These are phyloP conservation scores for Drosophila picticornis DNA, from an alignment of 2,888 invertebrate species.

Conservation along the genomic window DNA sequence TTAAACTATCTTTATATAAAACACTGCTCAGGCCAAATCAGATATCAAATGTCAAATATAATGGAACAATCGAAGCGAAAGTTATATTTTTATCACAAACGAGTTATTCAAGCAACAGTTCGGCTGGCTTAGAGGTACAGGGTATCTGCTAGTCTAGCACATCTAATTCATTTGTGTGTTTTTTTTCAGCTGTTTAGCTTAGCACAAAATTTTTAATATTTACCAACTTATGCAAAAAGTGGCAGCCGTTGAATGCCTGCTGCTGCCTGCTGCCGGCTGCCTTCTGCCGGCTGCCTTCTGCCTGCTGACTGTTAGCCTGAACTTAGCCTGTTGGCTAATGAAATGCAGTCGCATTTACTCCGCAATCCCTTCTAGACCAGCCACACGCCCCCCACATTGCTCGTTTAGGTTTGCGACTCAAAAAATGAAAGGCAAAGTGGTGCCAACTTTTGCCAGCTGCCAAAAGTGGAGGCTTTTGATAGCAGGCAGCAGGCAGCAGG, in stretches of 20 bases:
- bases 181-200: conserved; percentile 46
- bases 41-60: not conserved
- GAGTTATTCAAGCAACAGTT: not conserved
- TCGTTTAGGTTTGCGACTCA: conserved; percentile 16
- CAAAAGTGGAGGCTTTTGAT: conserved; percentile 76
- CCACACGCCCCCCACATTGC: not conserved
- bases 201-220: conserved; percentile 71
- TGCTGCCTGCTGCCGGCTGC: not conserved
- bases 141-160: conserved; percentile 12
- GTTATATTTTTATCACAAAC: not conserved
- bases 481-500: conserved; percentile 32
- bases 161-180: not conserved
- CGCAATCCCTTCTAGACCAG: not conserved
- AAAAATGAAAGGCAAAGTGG: conserved; percentile 43
- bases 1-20: not conserved
- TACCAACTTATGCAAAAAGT: conserved; percentile 77
- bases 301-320: conserved; percentile 1
- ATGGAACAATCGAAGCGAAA: not conserved
- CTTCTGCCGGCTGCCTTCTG: not conserved
- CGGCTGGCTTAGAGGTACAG: not conserved
- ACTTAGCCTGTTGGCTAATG: conserved; percentile 64
- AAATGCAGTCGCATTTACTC: conserved; percentile 59
- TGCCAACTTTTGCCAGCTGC: conserved; percentile 73
- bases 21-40: not conserved
- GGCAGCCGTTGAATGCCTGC: conserved; percentile 64